A percentile compares a stretch with the other conserved stretches of the same genome.
Conservation (phyloP, 2,113 vertebrate species). For the Pantherophis guttatus region DNA sequence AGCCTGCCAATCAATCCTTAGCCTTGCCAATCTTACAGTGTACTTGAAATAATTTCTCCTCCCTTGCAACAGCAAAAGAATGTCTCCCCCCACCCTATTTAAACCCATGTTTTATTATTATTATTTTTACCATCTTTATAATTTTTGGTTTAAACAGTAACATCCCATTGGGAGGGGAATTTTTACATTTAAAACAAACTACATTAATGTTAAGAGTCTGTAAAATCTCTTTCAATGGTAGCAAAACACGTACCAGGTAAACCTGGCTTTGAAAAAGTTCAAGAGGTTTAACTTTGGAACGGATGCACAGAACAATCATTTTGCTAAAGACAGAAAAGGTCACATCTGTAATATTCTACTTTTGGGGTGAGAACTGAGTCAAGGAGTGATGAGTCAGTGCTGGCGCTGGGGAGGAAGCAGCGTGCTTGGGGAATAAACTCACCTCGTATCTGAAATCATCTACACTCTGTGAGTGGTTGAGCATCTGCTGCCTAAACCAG, state of each 20-base stretch:
- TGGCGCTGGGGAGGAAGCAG: constrained; percentile 22
- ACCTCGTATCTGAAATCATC: constrained; percentile 65
- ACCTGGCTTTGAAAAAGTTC: constrained; percentile 37
- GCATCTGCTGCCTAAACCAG: constrained; percentile 65
- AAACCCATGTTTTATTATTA: neutral
- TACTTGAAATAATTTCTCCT: neutral
- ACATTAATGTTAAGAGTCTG: constrained; percentile 39
- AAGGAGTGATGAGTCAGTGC: constrained; percentile 61
- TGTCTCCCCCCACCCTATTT: neutral
- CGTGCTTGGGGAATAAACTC: constrained; percentile 55
- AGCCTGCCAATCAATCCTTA: neutral
- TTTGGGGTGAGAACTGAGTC: constrained; percentile 45
- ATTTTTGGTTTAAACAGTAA: constrained; percentile 32
- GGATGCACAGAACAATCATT: constrained; percentile 50
- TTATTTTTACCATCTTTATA: neutral
- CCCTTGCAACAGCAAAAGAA: too few relatives aligned
- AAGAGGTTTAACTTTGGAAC: constrained; percentile 46
- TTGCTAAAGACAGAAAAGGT: constrained; percentile 59
- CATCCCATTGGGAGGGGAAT: constrained; percentile 22
- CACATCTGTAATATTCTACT: constrained; percentile 62
- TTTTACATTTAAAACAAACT: constrained; percentile 36
- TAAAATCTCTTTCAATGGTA: constrained; percentile 43
- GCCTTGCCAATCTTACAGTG: constrained; percentile 22
- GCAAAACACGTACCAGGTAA: constrained; percentile 42
- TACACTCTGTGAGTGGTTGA: constrained; percentile 60